phyloP scores from a whole-genome alignment of 2,888 invertebrate species.

The Drosophila rubida region DNA sequence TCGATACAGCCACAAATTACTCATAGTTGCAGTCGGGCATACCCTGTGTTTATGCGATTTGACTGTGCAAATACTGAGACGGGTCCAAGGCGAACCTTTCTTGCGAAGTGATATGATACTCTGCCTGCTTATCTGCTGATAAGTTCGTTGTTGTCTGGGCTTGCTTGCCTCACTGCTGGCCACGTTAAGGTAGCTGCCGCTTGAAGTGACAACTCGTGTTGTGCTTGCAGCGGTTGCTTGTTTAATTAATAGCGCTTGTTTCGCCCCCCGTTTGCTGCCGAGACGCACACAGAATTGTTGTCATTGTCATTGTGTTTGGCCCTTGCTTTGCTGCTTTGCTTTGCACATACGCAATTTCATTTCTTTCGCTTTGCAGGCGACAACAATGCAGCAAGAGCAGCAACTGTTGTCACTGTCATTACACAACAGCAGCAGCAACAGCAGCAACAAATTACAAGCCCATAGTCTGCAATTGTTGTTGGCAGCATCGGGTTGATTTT shows the following conservation, averaged over 20 bases:
- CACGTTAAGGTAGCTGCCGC: constrained; percentile 68
- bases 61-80: constrained; percentile 50
- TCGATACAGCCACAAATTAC: not conserved
- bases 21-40: not conserved
- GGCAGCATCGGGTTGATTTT: constrained; percentile 53
- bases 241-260: constrained; percentile 65
- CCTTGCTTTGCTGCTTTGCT: too few species aligned
- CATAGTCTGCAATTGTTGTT: constrained; percentile 23
- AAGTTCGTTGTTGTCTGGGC: not conserved
- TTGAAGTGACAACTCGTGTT: constrained; percentile 12
- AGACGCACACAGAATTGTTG: constrained; percentile 57
- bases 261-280: constrained; percentile 2
- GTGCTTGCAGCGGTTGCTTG: constrained; percentile 35
- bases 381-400: constrained; percentile 35
- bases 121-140: constrained; percentile 43
- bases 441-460: constrained; percentile 24
- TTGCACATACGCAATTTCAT: too few species aligned
- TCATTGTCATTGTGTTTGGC: constrained; percentile 64
- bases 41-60: constrained; percentile 37
- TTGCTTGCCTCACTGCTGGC: constrained; percentile 57
- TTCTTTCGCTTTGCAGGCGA: constrained; percentile 32
- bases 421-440: constrained; percentile 59
- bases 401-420: constrained; percentile 64
- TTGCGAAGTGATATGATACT: constrained; percentile 12
- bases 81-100: constrained; percentile 51